A percentile compares a stretch with the other conserved stretches of the same genome.
phyloP scores from a whole-genome alignment of 1,140 invertebrate species.

The Zophobas morio region DNA sequence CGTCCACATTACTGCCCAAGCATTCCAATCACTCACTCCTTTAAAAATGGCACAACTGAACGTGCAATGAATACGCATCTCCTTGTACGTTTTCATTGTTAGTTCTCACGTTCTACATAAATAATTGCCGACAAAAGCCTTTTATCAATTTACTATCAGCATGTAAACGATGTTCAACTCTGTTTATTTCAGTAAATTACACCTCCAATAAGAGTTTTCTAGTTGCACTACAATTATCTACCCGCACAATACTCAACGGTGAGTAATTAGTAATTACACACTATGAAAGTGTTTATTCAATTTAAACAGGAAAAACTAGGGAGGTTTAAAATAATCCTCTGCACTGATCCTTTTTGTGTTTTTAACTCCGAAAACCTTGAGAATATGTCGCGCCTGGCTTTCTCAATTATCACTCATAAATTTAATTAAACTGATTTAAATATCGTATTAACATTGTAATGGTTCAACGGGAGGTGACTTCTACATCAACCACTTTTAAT shows the following conservation, averaged over 20 bases:
- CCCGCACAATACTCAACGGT: conserved; percentile 24
- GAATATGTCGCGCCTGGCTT: conserved; percentile 7
- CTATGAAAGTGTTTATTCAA: conserved; percentile 32
- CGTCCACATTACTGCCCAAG: neutral
- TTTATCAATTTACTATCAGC: conserved; percentile 41
- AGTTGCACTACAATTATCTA: conserved; percentile 36
- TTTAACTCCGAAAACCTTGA: conserved; percentile 15
- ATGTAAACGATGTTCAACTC: conserved; percentile 12
- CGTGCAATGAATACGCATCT: conserved; percentile 26
- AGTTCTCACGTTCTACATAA: conserved; percentile 41
- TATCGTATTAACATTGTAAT: conserved; percentile 26
- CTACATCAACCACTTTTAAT: conserved; percentile 22
- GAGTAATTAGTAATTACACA: conserved; percentile 14
- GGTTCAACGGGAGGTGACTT: conserved; percentile 12
- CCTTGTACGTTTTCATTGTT: conserved; percentile 34
- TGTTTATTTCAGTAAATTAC: conserved; percentile 30
- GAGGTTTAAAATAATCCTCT: neutral
- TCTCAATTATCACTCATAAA: conserved; percentile 27
- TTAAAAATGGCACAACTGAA: conserved; percentile 19
- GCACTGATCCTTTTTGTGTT: neutral
- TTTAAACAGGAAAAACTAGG: neutral
- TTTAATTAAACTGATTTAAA: conserved; percentile 32
- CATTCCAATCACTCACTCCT: neutral
- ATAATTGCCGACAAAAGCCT: conserved; percentile 25
- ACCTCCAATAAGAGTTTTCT: conserved; percentile 21